phyloP scores from a whole-genome alignment of 2,888 invertebrate species.

The Glaucopsyche alexis region DNA sequence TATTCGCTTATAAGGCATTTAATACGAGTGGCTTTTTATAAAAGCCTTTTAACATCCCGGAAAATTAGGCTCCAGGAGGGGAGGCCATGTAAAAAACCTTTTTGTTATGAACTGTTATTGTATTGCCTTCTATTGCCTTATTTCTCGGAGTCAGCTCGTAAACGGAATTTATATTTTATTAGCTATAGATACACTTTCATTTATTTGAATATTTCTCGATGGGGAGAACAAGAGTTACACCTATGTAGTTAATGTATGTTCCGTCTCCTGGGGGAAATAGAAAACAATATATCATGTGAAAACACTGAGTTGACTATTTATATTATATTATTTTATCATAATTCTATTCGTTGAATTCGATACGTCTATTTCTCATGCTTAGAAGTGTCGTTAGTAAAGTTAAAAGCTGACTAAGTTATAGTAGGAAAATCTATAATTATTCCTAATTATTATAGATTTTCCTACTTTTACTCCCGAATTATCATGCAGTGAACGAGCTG shows the following conservation, averaged over 20 bases:
- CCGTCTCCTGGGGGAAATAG: neutral
- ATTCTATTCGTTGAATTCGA: neutral
- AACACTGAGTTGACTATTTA: neutral
- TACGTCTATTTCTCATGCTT: neutral
- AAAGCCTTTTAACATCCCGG: constrained; percentile 6
- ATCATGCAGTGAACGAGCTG: too few species aligned
- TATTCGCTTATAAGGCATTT: neutral
- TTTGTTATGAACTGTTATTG: constrained; percentile 16
- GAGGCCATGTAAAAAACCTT: constrained; percentile 12
- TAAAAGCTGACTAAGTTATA: too few species aligned
- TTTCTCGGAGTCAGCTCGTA: neutral
- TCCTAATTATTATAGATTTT: too few species aligned
- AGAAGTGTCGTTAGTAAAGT: neutral
- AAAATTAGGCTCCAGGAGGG: constrained; percentile 12
- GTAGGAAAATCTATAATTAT: too few species aligned
- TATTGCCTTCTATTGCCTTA: neutral
- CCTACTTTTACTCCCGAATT: too few species aligned
- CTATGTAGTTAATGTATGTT: neutral
- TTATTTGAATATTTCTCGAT: constrained; percentile 5
- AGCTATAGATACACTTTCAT: neutral
- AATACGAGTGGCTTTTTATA: constrained; percentile 16
- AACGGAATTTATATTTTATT: constrained; percentile 2
- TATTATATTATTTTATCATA: constrained; percentile 15
- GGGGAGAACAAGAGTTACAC: neutral
- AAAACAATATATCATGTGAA: neutral